Evolutionary conservation across 2,797 vertebrate species (phyloP), one percentile per base, ranked within the genome.

Genomic region (Poecilia wingei): DNA sequence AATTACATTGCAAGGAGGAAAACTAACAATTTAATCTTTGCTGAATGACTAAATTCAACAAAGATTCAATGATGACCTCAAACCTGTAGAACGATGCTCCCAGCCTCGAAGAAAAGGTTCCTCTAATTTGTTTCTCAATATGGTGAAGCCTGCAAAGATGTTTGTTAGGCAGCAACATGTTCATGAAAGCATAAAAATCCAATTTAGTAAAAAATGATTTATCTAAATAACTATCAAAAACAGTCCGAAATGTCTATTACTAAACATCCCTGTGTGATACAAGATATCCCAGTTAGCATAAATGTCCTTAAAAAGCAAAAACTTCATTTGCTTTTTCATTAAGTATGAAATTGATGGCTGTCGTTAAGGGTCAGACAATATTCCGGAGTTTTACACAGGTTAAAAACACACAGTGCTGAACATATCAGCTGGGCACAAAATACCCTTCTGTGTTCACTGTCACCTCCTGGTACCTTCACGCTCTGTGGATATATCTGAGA

Each of bases 351-450:
- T 87, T 85, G 80, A 85, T 87, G 76, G 74, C 79, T 66, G 87
- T 83, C 49, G 76, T 87, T 86, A 84, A 86, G 92, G 93, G 89
- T 95, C 92, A 95, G 87, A 92, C 78, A 87, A 89, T 90, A 92
- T 92, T 89, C 85, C 88, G 92, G 93, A 89, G 90, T 89, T 86
- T 74, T 84, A 93, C 90, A 94, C 76, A 51, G 87, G 89, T 84
- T 87, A 84, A 89, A 93, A 88, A 79, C 84, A 75, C 83, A 81
- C 81, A 82, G 70, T 83, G 88, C 86, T 93, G 89, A 84, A 81
- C 91, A 76, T 93, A 95, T 93, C 91, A 94, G 94, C 91, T 96
- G 93, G 95, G 94, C 94, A 96, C 94, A 94, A 95, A 96, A 95
- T 93, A 94, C 79, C 92, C 95, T 95, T 96, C 94, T 96, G 94